A percentile compares a stretch with the other conserved stretches of the same genome.
Evolutionary conservation across 2,797 vertebrate genomes (phyloP).

Genomic region (Premnoplex brunnescens): DNA sequence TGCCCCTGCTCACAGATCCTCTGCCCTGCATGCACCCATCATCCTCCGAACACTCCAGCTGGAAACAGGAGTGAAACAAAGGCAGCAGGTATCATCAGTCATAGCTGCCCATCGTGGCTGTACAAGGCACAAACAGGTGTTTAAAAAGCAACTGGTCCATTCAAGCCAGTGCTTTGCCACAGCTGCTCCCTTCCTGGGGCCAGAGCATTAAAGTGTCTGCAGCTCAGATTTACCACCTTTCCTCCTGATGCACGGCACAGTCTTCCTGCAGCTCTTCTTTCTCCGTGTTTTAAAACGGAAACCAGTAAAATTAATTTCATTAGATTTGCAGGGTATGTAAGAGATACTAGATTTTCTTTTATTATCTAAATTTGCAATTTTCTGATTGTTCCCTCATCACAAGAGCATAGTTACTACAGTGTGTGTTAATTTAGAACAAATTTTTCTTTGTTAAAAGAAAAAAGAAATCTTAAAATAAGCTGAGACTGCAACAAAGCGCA

Average conservation of each 20-base stretch:
- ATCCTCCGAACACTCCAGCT: neutral
- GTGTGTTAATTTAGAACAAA: neutral
- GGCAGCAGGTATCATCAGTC: neutral
- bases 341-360: neutral
- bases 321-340: neutral
- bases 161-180: neutral
- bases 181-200: neutral
- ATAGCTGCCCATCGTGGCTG: accelerated
- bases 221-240: neutral
- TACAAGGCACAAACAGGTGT: neutral
- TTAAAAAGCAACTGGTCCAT: neutral
- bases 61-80: neutral
- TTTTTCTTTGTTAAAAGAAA: neutral
- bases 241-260: accelerated
- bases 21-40: neutral
- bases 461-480: neutral
- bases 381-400: neutral
- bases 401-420: neutral
- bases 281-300: neutral
- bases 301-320: neutral
- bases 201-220: neutral
- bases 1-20: neutral
- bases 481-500: neutral
- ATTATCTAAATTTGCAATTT: neutral
- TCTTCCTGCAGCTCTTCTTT: neutral